These are phyloP conservation scores for Meta bourneti DNA, from an alignment of 2,888 invertebrate genomes.

Conservation along the genomic window DNA sequence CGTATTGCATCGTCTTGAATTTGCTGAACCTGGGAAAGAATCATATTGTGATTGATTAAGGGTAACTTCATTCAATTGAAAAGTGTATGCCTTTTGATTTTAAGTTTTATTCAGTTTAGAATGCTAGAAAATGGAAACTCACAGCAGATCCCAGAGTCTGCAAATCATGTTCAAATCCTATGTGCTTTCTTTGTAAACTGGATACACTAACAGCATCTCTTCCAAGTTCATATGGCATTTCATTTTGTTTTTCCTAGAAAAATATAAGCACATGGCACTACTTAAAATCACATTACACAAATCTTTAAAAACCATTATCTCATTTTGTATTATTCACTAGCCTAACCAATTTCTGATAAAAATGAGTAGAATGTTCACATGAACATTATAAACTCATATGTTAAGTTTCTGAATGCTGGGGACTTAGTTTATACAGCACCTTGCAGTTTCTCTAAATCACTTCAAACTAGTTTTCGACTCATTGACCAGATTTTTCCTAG, in stretches of 20 bases:
- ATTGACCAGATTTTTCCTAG: no score
- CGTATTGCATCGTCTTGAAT: conserved; percentile 95
- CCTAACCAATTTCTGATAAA: no score
- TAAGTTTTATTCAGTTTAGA: background rate
- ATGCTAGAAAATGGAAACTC: conserved; percentile 32
- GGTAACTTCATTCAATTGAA: background rate
- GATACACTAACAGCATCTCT: conserved; percentile 98
- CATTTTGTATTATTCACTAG: no score
- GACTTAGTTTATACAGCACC: no score
- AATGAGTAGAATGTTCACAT: no score
- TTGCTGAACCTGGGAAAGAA: conserved; percentile 86
- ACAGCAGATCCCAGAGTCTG: conserved; percentile 93
- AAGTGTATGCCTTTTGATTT: background rate
- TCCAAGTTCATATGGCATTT: conserved; percentile 98
- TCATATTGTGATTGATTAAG: background rate
- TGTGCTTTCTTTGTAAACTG: conserved; percentile 96
- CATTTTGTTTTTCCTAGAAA: conserved; percentile 91
- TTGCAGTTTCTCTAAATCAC: no score
- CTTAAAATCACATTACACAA: background rate
- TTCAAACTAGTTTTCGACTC: no score
- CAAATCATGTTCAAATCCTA: conserved; percentile 97
- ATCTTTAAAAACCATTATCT: no score
- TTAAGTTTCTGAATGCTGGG: no score
- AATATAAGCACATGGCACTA: background rate
- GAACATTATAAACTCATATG: no score